Evolutionary conservation across 2,888 invertebrate species (phyloP), one percentile per base, ranked within the genome.

Genomic region (Microctonus aethiopoides): DNA sequence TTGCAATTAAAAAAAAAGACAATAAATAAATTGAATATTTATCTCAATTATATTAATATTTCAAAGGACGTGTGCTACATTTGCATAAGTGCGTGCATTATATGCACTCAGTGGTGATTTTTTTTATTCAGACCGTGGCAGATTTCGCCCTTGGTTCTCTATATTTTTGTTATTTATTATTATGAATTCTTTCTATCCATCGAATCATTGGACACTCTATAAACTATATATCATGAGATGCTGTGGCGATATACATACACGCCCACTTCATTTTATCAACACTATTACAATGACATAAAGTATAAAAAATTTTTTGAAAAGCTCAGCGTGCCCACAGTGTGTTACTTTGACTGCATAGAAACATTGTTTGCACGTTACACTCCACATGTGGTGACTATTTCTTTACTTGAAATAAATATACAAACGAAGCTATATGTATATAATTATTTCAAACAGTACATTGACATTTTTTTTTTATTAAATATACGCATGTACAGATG

Each of bases 311-410:
- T 69, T 63, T 71, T 57, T 79, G 77, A 80, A 81, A 79, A 69
- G 74, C 77, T 57, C 80, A 80, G 78, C 77, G 67, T 78, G 79
- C 78, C 74, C 67, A 75, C 73, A 70, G 73, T 65, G 76, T 67
- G 75, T 73, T 73, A 67, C 75, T 72, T 70, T 74, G 75, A 67
- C 52, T 74, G n/a, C n/a, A 63, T 69, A 66, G 65, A 52, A 51
- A 46, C 41, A 59, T 62, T 72, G 71, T 72, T 72, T 68, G 71
- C 65, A 26, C 68, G 69, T 46, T 60, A 63, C n/a, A n/a, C 65
- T 39, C 69, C 39, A 32, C 63, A 67, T 73, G 67, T 71, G 60
- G 4, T 29, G 51, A 63, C 70, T 51, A n/a, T n/a, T n/a, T 46
- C 62, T 67, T 22, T 56, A 56, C 61, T 72, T 62, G 34, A 67